Conservation (phyloP, 2,113 vertebrate genomes). For the Thalassoma bifasciatum region DNA sequence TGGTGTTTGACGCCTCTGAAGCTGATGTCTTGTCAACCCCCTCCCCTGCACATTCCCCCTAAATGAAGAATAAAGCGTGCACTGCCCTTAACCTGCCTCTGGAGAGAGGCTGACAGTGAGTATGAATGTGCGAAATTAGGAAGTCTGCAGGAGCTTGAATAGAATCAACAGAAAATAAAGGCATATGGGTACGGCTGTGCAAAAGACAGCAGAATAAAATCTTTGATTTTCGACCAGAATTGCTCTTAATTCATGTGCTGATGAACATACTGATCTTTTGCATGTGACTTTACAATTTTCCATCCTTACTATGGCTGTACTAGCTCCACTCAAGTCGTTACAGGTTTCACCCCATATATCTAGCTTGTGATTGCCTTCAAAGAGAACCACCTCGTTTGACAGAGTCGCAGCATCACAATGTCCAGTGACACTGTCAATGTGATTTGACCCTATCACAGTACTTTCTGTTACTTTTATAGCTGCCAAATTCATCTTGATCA, state of each 20-base stretch:
- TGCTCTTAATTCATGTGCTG: background rate
- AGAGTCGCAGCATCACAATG: no score
- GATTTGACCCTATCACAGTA: no score
- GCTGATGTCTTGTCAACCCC: conserved; percentile 22
- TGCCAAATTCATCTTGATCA: no score
- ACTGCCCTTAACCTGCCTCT: conserved; percentile 15
- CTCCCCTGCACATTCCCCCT: conserved; percentile 14
- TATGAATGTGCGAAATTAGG: background rate
- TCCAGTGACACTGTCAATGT: no score
- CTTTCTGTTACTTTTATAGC: no score
- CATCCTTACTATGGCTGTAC: no score
- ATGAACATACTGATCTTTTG: no score
- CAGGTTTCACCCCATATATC: no score
- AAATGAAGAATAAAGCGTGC: background rate
- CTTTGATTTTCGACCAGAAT: background rate
- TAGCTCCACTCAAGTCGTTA: no score
- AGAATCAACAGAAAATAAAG: background rate
- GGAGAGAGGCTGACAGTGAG: background rate
- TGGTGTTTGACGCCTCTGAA: conserved; percentile 55
- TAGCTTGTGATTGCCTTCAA: no score
- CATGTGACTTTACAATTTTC: no score
- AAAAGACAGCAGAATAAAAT: background rate
- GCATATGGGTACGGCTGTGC: background rate
- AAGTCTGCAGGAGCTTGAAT: background rate
- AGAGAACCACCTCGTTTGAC: no score